Base-by-base conservation (phyloP, 2,113 vertebrate genomes). In the Cichladusa arquata region DNA sequence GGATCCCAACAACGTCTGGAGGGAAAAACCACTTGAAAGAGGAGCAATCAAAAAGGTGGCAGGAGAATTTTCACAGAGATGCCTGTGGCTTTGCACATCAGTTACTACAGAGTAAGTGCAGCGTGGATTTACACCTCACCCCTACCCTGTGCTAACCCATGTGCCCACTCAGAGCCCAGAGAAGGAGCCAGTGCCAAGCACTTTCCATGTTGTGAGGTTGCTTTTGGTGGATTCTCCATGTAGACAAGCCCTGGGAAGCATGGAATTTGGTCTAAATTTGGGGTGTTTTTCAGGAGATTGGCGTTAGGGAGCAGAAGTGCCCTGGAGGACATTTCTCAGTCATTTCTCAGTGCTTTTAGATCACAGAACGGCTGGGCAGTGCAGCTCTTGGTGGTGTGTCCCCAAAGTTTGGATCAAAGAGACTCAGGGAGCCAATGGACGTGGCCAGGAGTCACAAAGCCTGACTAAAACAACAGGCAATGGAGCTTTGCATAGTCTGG, bases 401-500 rank as follows among this genome's bases (percentile, higher is more conserved):
- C 20, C 26, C 88, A 72, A 72, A 84, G 56, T 26, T 86, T 6
- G 65, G 60, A 10, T 67, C 61, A 45, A 76, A 78, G 79, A 86
- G 60, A 38, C 67, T 96, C 90, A 2, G 82, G n/a, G 94, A 96
- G 94, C 92, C 86, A 50, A 15, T 17, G 91, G 89, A 77, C 56
- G 16, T 64, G 86, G 91, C 89, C 93, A 69, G 90, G 73, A 88
- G 88, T 90, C 90, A 81, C 90, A 70, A 20, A 92, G 93, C 96
- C 92, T 86, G 94, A 34, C 45, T 78, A 40, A 77, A 94, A 73
- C 5, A 51, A 54, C 58, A 89, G 89, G 94, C 57, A 8, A 20
- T 22, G 92, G 74, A 83, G 74, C 81, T 92, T 97, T 96, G 93
- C 95, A 88, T 94, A 94, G 94, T 95, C 87, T 64, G 82, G 71